These are phyloP conservation scores for Andrena haemorrhoa DNA, from an alignment of 2,888 invertebrate species.

Conservation along the genomic window DNA sequence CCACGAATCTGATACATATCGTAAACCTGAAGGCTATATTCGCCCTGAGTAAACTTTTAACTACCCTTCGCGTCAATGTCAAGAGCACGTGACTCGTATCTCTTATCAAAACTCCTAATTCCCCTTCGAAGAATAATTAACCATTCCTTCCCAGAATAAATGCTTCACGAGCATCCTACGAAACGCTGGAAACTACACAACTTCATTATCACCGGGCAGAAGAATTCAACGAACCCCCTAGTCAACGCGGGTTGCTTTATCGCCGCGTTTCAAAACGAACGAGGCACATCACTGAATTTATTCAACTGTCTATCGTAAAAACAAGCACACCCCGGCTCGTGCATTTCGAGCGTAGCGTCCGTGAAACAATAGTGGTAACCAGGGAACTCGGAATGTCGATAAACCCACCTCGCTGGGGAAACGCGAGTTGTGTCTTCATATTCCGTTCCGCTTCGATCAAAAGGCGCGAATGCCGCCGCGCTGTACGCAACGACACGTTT, in stretches of 20 bases:
- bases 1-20: background rate
- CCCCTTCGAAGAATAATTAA: background rate
- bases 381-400: slow-evolving; percentile 14
- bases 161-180: background rate
- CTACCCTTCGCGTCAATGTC: background rate
- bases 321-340: background rate
- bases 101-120: background rate
- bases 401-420: slow-evolving; percentile 19
- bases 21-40: slow-evolving; percentile 3
- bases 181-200: background rate
- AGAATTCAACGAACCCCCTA: background rate
- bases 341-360: slow-evolving; percentile 23
- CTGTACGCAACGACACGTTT: background rate
- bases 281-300: slow-evolving; percentile 1
- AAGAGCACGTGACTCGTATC: too few species aligned
- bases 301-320: slow-evolving; percentile 25
- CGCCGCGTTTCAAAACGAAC: background rate
- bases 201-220: background rate
- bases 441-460: slow-evolving; percentile 12
- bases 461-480: background rate
- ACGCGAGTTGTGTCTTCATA: slow-evolving; percentile 24
- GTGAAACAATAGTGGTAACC: slow-evolving; percentile 34
- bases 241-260: slow-evolving; percentile 1
- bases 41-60: background rate
- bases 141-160: too few species aligned